Evolutionary conservation across 2,797 vertebrate species (phyloP).

Genomic region (Todus mexicanus): DNA sequence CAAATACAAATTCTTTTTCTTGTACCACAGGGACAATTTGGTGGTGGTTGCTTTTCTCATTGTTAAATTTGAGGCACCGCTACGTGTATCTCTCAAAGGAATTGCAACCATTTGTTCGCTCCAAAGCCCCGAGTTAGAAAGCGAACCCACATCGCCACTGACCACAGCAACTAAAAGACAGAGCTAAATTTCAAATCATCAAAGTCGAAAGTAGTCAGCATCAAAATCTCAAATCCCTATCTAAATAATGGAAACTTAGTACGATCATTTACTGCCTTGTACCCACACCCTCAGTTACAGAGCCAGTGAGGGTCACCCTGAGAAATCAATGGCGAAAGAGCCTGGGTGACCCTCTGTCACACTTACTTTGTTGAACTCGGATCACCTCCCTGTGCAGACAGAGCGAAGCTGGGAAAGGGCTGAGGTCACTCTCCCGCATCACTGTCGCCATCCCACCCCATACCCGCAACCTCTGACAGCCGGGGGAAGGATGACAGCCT

Average conservation of each 20-base stretch:
- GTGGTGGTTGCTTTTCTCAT: neutral
- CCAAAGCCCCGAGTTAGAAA: neutral
- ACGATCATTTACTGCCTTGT: neutral
- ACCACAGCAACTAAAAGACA: neutral
- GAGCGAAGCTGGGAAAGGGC: neutral
- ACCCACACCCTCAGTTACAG: neutral
- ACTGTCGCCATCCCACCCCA: neutral
- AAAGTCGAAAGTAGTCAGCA: neutral
- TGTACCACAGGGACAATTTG: neutral
- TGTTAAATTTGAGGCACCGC: neutral
- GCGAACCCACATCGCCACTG: neutral
- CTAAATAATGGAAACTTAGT: neutral
- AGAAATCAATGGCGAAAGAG: neutral
- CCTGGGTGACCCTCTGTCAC: neutral
- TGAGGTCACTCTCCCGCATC: neutral
- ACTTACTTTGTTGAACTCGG: neutral
- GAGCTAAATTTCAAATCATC: neutral
- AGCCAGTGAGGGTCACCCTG: neutral
- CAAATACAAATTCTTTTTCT: neutral
- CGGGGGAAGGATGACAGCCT: rapidly evolving
- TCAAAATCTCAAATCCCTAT: neutral
- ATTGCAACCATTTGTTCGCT: neutral
- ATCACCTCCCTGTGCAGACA: neutral
- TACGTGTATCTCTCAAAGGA: neutral
- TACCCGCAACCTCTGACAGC: rapidly evolving